Base-by-base conservation (phyloP, 2,113 vertebrate genomes). In the Calypte anna region DNA sequence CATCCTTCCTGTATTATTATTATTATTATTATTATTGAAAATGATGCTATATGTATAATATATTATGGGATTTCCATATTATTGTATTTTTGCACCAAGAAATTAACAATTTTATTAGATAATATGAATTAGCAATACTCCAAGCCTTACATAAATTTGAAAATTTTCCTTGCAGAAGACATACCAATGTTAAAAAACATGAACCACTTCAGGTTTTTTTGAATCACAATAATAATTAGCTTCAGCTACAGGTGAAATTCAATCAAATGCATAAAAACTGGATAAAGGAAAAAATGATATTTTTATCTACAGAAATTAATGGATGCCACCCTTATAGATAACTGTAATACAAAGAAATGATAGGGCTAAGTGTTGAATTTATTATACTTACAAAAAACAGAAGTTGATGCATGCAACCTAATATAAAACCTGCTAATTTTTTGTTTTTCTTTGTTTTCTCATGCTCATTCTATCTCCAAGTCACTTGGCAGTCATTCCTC, bases 371-470 rank as follows among this genome's bases (percentile, higher is more conserved):
- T 59, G 22, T 48, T 81, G 68, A 94, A 51, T 18, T 24, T 48
- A 70, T 50, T 73, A 66, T 27, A 61, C 12, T 69, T 27, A 46
- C 1, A 38, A 46, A 88, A 27, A 79, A 77, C 77, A 46, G 4
- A 92, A 68, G 14, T 21, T 73, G 30, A 68, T 62, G 16, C 82
- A 40, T 91, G 25, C 59, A 86, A 95, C 66, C 66, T 80, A 91
- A 86, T 79, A 80, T 43, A 94, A 95, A 80, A 28, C 9, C 40
- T 73, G 62, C 67, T 93, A 73, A 80, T 91, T 96, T 88, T 69
- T 90, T 87, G 53, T 30, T 86, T 94, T 88, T 88, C 72, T 95
- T 90, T 10, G 31, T 83, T 83, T 36, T 86, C 24, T 80, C 68
- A 53, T 43, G 59, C 17, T 83, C 23, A 21, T 90, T 93, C 19